A percentile compares a stretch with the other conserved stretches of the same genome.
Evolutionary conservation across 2,797 vertebrate genomes (phyloP).

Genomic region (Hapalemur alaotrensis): DNA sequence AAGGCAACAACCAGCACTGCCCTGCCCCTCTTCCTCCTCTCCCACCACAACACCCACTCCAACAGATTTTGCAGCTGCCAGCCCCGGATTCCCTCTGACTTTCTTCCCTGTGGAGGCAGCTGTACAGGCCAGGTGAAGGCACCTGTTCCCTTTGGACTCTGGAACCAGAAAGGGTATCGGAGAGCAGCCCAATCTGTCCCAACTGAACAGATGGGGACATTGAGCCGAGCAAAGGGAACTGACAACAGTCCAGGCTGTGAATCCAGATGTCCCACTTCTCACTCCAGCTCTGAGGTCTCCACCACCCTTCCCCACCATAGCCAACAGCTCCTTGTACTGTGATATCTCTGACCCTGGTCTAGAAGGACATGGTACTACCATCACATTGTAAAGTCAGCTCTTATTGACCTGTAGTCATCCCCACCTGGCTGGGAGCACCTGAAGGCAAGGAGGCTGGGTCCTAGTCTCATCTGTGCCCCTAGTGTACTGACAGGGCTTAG

Average conservation of each 20-base stretch:
- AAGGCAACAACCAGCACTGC: not conserved
- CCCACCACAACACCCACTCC: not conserved
- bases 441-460: not conserved
- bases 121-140: not conserved
- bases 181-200: not conserved
- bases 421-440: not conserved
- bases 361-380: not conserved
- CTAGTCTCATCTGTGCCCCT: not conserved
- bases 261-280: not conserved
- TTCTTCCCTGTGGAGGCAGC: not conserved
- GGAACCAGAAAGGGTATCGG: not conserved
- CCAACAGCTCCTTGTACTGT: not conserved
- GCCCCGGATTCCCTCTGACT: not conserved
- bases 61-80: not conserved
- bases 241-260: not conserved
- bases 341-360: not conserved
- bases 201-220: not conserved
- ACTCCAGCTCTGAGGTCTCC: not conserved
- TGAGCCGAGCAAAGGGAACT: not conserved
- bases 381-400: not conserved
- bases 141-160: constrained; percentile 11
- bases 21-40: not conserved
- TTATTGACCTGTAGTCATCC: not conserved
- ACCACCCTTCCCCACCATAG: no score
- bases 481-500: not conserved